Evolutionary conservation across 2,888 invertebrate genomes (phyloP), one percentile per base, ranked within the genome.

Genomic region (Drosophila paramelanica): DNA sequence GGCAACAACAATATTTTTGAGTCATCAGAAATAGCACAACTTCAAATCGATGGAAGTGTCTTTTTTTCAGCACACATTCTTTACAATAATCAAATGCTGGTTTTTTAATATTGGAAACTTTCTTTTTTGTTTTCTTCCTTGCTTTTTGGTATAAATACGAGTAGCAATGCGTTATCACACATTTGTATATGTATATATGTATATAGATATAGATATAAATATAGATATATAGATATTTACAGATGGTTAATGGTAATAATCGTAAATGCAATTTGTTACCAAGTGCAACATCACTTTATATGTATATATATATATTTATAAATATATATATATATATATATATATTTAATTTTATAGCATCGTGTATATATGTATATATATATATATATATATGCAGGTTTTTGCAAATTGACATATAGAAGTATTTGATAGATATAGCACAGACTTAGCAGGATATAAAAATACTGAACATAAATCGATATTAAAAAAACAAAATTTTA

Each of bases 231-330:
- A 59, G 45, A 41, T 69, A 69, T 69, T 61, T 69, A 69, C 57
- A 70, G 46, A 57, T 74, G 23, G 17, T 25, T 55, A 53, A 43
- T 67, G 64, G 50, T 55, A 66, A 46, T 46, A 56, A 56, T 58
- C 55, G 43, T 75, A 70, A 60, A 62, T 75, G 75, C 69, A 66
- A 60, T 58, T 65, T 72, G 23, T 70, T 72, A 57, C 42, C 64
- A 71, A 58, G 46, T 38, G 46, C 72, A 71, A 62, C 42, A 51
- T 50, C 20, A 42, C 17, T 41, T 6, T 33, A 39, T 33, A 31
- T 31, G 14, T 45, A 46, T 20, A 38, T 51, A 25, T 14, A 36
- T 43, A 25, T 42, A 38, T 23, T n/a, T n/a, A n/a, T n/a, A n/a
- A n/a, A n/a, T n/a, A n/a, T n/a, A n/a, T 43, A 38, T 27, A 27